Evolutionary conservation across 2,113 vertebrate genomes (phyloP).

Genomic region (Nicator chloris): DNA sequence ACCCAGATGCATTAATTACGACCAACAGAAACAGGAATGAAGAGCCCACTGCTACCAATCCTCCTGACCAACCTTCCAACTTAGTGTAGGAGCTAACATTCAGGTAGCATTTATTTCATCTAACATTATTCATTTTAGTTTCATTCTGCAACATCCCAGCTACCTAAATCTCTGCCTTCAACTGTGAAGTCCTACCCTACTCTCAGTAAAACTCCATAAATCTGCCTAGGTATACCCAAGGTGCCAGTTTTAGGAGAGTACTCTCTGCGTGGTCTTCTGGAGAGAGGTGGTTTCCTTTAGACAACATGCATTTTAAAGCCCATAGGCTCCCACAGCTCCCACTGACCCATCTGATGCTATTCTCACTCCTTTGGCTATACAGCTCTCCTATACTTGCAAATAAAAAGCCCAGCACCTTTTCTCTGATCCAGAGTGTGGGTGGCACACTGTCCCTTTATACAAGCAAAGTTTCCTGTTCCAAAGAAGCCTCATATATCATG

Average conservation of each 20-base stretch:
- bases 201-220: not conserved
- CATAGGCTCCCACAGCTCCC: not conserved
- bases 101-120: not conserved
- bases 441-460: rapidly evolving
- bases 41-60: rapidly evolving
- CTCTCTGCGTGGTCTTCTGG: not conserved
- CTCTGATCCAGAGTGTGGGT: not conserved
- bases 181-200: not conserved
- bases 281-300: not conserved
- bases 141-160: not conserved
- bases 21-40: not conserved
- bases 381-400: not conserved
- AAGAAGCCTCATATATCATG: not conserved
- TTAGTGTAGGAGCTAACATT: not conserved
- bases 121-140: not conserved
- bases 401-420: not conserved
- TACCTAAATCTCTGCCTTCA: not conserved
- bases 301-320: not conserved
- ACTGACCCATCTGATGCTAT: not conserved
- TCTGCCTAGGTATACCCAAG: not conserved
- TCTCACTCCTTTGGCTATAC: not conserved
- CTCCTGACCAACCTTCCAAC: not conserved
- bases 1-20: not conserved
- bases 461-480: not conserved
- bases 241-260: not conserved